Evolutionary conservation across 2,113 vertebrate genomes (phyloP).

Genomic region (Tragulus kanchil): DNA sequence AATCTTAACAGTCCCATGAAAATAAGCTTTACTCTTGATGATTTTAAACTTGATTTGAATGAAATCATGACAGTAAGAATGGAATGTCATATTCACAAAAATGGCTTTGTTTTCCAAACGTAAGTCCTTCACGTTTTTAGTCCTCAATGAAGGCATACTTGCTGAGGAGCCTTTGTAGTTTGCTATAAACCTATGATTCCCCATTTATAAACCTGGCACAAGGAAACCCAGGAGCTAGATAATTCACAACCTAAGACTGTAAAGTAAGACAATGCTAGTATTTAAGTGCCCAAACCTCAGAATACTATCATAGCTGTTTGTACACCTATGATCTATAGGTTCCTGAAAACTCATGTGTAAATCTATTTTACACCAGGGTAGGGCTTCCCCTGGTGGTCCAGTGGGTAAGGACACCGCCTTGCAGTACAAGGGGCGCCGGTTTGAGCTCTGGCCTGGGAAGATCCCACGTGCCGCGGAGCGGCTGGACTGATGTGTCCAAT

Average conservation of each 20-base stretch:
- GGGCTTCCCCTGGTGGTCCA: too few relatives aligned
- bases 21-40: slow-evolving; percentile 20
- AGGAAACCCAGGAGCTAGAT: background rate
- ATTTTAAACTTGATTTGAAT: slow-evolving; percentile 46
- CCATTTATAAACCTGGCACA: background rate
- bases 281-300: background rate
- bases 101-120: slow-evolving; percentile 38
- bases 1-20: background rate
- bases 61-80: slow-evolving; percentile 8
- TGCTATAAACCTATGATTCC: background rate
- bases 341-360: background rate
- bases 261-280: background rate
- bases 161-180: background rate
- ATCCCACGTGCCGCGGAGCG: too few relatives aligned
- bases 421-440: too few relatives aligned
- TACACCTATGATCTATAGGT: background rate
- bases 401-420: too few relatives aligned
- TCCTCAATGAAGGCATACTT: background rate
- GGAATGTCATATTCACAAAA: slow-evolving; percentile 23
- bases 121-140: background rate
- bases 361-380: background rate
- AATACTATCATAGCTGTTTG: background rate
- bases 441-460: too few relatives aligned
- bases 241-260: background rate
- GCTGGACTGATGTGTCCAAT: too few relatives aligned